Conservation (phyloP, 2,888 invertebrate species). For the Stictocephala bisonia region DNA sequence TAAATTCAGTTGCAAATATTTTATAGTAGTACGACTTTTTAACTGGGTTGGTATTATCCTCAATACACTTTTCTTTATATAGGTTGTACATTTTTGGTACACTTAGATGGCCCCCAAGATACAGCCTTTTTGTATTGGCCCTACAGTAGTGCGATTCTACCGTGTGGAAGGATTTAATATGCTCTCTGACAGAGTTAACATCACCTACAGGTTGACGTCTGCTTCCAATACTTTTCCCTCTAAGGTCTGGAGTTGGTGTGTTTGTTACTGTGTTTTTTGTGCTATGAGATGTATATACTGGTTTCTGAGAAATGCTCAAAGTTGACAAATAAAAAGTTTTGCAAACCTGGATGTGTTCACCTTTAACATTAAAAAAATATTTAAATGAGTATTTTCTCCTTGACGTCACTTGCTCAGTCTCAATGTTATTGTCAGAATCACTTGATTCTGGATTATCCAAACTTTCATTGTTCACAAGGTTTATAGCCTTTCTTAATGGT, state of each 20-base stretch:
- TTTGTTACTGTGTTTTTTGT: slow-evolving; percentile 15
- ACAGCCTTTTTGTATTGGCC: neutral
- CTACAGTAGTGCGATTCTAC: slow-evolving; percentile 29
- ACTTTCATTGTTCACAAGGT: neutral
- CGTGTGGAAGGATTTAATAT: slow-evolving; percentile 18
- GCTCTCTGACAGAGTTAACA: neutral
- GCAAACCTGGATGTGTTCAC: slow-evolving; percentile 23
- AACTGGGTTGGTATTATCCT: neutral
- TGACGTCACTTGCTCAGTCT: neutral
- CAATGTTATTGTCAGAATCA: neutral
- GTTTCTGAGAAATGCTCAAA: slow-evolving; percentile 28
- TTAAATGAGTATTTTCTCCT: slow-evolving; percentile 14
- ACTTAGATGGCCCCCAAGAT: neutral
- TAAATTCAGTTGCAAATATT: slow-evolving; percentile 33
- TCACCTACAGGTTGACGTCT: neutral
- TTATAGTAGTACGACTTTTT: slow-evolving; percentile 23
- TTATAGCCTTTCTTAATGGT: neutral
- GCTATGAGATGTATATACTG: slow-evolving; percentile 19
- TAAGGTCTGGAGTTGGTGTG: neutral
- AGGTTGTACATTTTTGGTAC: slow-evolving; percentile 25
- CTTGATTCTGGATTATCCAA: neutral
- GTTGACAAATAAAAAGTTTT: slow-evolving; percentile 27
- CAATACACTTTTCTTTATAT: slow-evolving; percentile 7
- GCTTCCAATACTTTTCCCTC: neutral
- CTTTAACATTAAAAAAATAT: slow-evolving; percentile 23